Evolutionary conservation across 2,888 invertebrate species (phyloP), one percentile per base, ranked within the genome.

Genomic region (Tribolium freemani): DNA sequence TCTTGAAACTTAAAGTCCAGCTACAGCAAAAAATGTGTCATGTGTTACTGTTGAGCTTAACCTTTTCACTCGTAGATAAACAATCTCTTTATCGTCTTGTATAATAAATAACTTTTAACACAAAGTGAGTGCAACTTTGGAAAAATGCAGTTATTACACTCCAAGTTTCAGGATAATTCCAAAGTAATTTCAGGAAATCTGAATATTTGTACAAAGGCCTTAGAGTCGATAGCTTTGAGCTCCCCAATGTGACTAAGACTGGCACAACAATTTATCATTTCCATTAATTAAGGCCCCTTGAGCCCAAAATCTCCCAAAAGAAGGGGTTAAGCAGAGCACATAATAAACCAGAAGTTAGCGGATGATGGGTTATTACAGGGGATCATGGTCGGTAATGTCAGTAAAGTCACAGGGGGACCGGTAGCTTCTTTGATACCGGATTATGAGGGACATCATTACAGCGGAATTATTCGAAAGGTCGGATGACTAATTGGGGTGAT

Each of bases 401-500:
- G 75, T 69, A 72, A 76, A 74, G 69, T 71, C 71, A 61, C 73
- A 69, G 66, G 48, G 72, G 73, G 60, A 73, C 73, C 58, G 10
- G 50, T 66, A 60, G 60, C 54, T 73, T 73, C 73, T 73, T 73
- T 73, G 77, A 77, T 73, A 74, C 64, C 69, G 76, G 76, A 77
- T 77, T 79, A 76, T 72, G 72, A 71, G 64, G 73, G 76, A 75
- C 74, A 73, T 77, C 75, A 75, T 78, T 76, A 77, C 73, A 72
- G 2, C 26, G 70, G 74, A 75, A 75, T 78, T 70, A 77, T 75
- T 64, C 56, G 50, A 69, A 44, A 72, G 71, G 67, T 53, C 57
- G 60, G 56, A 21, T 73, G 76, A 76, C 77, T 79, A 78, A 79
- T 80, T 78, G 78, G 76, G 72, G 75, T 72, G 76, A 76, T 53